These are phyloP conservation scores for Pterocles orientalis DNA, from an alignment of 2,113 vertebrate species.

Conservation along the genomic window DNA sequence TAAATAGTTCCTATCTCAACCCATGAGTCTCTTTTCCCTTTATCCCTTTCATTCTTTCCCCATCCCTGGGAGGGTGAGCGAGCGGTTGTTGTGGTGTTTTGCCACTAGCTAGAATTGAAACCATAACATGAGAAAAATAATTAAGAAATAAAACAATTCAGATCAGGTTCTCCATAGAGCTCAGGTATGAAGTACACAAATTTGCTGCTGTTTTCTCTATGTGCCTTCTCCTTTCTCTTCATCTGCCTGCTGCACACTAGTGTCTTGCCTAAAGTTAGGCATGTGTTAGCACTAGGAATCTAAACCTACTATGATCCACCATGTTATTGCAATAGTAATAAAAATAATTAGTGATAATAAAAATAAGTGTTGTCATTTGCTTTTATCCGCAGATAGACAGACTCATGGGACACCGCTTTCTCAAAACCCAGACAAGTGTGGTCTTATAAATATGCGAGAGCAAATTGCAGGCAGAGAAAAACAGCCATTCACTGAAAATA, in stretches of 20 bases:
- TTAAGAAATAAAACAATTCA: not conserved
- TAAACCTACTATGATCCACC: not conserved
- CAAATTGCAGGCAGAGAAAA: slow-evolving; percentile 55
- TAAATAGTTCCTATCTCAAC: too few species aligned
- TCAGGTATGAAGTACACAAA: not conserved
- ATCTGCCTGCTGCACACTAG: not conserved
- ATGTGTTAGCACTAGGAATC: not conserved
- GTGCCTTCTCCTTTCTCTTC: not conserved
- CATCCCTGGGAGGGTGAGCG: too few species aligned
- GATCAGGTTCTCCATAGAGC: not conserved
- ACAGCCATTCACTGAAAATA: slow-evolving; percentile 55
- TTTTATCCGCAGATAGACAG: slow-evolving; percentile 36
- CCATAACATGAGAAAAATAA: not conserved
- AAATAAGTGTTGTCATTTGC: slow-evolving; percentile 43
- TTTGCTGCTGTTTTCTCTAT: not conserved
- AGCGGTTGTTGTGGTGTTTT: too few species aligned
- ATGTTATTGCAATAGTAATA: slow-evolving; percentile 28
- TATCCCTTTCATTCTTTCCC: too few species aligned
- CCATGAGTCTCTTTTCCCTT: too few species aligned
- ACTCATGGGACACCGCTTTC: slow-evolving; percentile 38
- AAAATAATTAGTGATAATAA: slow-evolving; percentile 51
- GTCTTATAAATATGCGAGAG: slow-evolving; percentile 55
- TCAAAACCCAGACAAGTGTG: slow-evolving; percentile 13
- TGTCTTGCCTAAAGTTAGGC: not conserved
- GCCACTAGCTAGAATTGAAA: too few species aligned